phyloP scores from a whole-genome alignment of 2,113 vertebrate genomes.

The Chionodraco myersi region DNA sequence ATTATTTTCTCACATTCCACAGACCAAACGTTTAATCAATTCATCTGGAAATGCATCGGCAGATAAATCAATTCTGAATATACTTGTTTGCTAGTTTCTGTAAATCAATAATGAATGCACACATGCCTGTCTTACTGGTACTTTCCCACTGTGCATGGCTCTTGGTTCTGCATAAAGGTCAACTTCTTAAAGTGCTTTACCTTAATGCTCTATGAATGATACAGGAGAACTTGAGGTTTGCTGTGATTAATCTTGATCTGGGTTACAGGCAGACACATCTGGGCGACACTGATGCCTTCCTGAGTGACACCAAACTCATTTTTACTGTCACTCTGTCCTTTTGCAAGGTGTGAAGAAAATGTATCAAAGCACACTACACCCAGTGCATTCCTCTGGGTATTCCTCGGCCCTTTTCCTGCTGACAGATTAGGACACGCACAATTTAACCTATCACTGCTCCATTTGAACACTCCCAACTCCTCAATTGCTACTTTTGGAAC shows the following conservation, averaged over 20 bases:
- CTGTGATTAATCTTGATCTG: slow-evolving; percentile 36
- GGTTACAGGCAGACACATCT: slow-evolving; percentile 8
- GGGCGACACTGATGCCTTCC: slow-evolving; percentile 31
- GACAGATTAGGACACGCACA: slow-evolving; percentile 34
- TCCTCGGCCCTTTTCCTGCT: slow-evolving; percentile 32
- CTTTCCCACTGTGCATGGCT: slow-evolving; percentile 5
- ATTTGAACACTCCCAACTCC: slow-evolving; percentile 10
- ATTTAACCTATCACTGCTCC: slow-evolving; percentile 36
- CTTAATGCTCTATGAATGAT: slow-evolving; percentile 32
- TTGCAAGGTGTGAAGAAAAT: slow-evolving; percentile 44
- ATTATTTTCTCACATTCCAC: too few relatives aligned
- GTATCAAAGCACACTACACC: slow-evolving; percentile 40
- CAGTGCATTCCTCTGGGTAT: slow-evolving; percentile 11
- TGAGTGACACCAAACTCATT: slow-evolving; percentile 44
- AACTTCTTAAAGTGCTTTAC: slow-evolving; percentile 27
- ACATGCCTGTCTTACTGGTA: neutral
- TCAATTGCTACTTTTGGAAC: neutral
- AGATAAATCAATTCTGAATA: too few relatives aligned
- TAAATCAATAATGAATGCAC: neutral
- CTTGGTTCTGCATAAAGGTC: slow-evolving; percentile 19
- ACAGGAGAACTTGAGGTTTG: slow-evolving; percentile 10
- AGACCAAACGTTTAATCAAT: too few relatives aligned
- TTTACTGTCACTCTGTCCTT: slow-evolving; percentile 36
- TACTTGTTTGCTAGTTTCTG: neutral
- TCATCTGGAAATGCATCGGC: too few relatives aligned